These are phyloP conservation scores for Lepidochitona cinerea DNA, from an alignment of 2,888 invertebrate species.

Conservation along the genomic window DNA sequence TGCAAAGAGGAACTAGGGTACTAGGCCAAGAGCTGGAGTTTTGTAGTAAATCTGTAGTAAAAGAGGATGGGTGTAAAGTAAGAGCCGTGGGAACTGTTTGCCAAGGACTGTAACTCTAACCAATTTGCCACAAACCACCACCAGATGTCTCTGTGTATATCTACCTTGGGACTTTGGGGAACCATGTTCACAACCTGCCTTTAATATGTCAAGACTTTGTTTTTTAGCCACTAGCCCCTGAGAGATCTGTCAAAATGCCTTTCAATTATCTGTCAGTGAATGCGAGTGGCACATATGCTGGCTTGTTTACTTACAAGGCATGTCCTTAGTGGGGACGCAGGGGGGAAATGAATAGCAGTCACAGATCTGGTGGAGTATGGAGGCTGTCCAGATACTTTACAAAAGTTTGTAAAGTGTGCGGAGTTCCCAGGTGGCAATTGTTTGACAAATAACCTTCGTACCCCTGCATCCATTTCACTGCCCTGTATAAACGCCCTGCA, in stretches of 20 bases:
- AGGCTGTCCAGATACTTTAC: too few species aligned
- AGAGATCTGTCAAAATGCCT: conserved; percentile 1
- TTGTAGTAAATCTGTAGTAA: not conserved
- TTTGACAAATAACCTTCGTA: too few species aligned
- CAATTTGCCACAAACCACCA: not conserved
- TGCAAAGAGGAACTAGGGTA: too few species aligned
- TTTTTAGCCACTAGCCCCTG: not conserved
- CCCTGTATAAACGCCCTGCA: too few species aligned
- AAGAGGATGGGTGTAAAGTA: not conserved
- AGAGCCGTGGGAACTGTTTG: conserved; percentile 5
- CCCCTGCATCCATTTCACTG: too few species aligned
- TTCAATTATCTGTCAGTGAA: not conserved
- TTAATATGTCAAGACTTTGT: conserved; percentile 2
- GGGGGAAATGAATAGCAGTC: too few species aligned
- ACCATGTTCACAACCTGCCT: not conserved
- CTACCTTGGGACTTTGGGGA: not conserved
- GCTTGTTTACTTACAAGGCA: not conserved
- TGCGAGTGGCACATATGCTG: not conserved
- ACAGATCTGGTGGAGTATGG: too few species aligned
- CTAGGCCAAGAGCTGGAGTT: too few species aligned
- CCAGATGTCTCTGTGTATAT: not conserved
- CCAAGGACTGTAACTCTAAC: not conserved
- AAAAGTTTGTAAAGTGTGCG: too few species aligned
- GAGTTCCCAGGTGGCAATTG: too few species aligned
- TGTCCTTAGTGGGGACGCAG: not conserved